These are phyloP conservation scores for Phrynosoma blainvillii DNA, from an alignment of 2,113 vertebrate species.

Conservation along the genomic window DNA sequence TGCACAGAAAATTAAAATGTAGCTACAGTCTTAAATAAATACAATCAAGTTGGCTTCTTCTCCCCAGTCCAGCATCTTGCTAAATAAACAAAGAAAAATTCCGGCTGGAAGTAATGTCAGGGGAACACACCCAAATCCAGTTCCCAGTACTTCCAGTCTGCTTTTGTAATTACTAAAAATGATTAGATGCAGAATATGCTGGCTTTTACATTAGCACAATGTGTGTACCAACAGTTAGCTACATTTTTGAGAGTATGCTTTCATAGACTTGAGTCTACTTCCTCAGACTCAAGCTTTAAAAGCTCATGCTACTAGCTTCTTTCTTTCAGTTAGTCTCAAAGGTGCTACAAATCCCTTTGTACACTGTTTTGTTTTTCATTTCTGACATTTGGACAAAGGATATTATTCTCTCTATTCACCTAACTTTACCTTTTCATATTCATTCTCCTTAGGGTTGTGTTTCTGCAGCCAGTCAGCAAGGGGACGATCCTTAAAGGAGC, in stretches of 20 bases:
- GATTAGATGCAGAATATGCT: not conserved
- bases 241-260: no score
- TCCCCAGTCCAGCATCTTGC: not conserved
- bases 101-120: not conserved
- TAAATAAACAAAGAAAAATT: not conserved
- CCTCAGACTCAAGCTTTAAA: not conserved
- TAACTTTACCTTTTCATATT: constrained; percentile 91
- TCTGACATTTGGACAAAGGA: not conserved
- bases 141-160: not conserved
- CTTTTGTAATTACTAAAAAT: not conserved
- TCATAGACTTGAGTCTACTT: no score
- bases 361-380: not conserved
- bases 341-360: no score
- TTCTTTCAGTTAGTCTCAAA: no score
- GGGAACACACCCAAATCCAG: not conserved
- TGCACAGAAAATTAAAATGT: not conserved
- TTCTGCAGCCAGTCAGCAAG: constrained; percentile 96
- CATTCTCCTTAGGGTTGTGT: constrained; percentile 91
- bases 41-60: not conserved
- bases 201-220: not conserved
- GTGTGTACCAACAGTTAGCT: no score
- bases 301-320: no score
- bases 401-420: not conserved
- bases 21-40: not conserved
- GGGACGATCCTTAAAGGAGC: constrained; percentile 94